Evolutionary conservation across 2,113 vertebrate genomes (phyloP).

Genomic region (Odontesthes bonariensis): DNA sequence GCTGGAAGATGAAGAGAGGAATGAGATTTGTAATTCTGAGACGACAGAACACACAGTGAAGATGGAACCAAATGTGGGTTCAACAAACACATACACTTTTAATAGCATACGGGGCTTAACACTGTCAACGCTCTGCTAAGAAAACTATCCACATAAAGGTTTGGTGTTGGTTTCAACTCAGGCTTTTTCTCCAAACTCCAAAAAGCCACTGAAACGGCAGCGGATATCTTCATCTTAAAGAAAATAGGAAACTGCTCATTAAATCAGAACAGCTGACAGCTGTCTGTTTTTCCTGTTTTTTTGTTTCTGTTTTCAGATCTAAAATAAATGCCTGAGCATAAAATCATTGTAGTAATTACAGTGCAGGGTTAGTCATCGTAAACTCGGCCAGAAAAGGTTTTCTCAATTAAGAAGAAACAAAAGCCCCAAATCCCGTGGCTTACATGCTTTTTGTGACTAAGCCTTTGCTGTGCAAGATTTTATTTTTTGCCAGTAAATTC

Average conservation of each 20-base stretch:
- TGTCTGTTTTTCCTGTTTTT: neutral
- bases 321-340: neutral
- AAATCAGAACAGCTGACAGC: slow-evolving; percentile 22
- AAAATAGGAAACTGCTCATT: slow-evolving; percentile 20
- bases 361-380: neutral
- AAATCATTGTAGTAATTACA: neutral
- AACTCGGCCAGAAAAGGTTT: neutral
- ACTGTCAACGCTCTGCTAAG: neutral
- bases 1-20: slow-evolving; percentile 24
- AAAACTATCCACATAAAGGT: slow-evolving; percentile 22
- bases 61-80: slow-evolving; percentile 40
- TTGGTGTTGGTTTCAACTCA: slow-evolving; percentile 21
- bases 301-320: neutral
- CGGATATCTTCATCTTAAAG: slow-evolving; percentile 17
- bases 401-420: neutral
- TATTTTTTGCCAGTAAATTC: neutral
- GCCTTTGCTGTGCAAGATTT: neutral
- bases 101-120: slow-evolving; percentile 7
- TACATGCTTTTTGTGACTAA: neutral
- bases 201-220: neutral
- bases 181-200: neutral
- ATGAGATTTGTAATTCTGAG: slow-evolving; percentile 6
- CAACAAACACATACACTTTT: slow-evolving; percentile 31
- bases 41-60: slow-evolving; percentile 2
- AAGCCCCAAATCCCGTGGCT: neutral